Percentiles rank a stretch among this genome's conserved stretches.
These are phyloP conservation scores for Pampusana beccarii DNA, from an alignment of 2,113 vertebrate species.

Conservation along the genomic window DNA sequence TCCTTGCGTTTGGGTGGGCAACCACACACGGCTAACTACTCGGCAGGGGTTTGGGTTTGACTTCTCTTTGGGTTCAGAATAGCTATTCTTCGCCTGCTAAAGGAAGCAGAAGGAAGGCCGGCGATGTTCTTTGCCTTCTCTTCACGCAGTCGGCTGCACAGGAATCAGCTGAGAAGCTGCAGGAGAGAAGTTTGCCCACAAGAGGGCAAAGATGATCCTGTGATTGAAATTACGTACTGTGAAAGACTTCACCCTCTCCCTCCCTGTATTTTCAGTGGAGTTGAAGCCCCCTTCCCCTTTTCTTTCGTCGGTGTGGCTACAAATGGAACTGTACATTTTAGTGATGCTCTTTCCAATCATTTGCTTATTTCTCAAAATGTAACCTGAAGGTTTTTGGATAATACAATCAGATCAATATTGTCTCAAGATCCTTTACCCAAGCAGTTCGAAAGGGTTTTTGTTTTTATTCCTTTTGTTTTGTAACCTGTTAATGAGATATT, in stretches of 20 bases:
- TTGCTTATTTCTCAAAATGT: not conserved
- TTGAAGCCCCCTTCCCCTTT: not conserved
- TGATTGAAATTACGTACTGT: not conserved
- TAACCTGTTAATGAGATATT: not conserved
- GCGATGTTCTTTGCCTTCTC: not conserved
- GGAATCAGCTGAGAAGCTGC: not conserved
- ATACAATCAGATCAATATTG: not conserved
- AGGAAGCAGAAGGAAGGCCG: not conserved
- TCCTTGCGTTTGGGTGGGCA: not conserved
- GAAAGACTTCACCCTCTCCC: rapidly evolving
- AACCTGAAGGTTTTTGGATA: not conserved
- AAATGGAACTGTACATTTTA: not conserved
- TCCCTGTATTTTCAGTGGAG: not conserved
- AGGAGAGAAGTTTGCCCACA: slow-evolving; percentile 30
- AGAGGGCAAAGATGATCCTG: slow-evolving; percentile 43
- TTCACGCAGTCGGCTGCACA: not conserved
- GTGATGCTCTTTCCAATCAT: not conserved
- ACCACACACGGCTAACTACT: not conserved
- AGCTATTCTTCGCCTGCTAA: not conserved
- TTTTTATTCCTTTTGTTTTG: not conserved
- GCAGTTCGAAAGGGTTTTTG: not conserved
- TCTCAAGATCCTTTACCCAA: not conserved
- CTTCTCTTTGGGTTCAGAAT: not conserved
- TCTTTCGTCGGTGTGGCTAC: not conserved
- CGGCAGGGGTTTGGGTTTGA: not conserved